Evolutionary conservation across 2,888 invertebrate genomes (phyloP).

Genomic region (Meganola albula): DNA sequence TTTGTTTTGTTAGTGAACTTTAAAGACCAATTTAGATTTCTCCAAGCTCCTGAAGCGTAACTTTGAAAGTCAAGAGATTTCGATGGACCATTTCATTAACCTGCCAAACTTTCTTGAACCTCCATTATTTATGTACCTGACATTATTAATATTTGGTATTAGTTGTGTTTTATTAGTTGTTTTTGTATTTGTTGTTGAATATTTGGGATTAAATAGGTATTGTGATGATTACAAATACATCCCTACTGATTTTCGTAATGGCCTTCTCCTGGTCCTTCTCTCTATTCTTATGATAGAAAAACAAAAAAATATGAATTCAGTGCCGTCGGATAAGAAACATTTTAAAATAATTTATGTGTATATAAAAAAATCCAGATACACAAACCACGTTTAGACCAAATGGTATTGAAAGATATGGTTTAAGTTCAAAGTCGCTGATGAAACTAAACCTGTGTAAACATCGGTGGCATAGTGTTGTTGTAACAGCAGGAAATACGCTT

Average conservation of each 20-base stretch:
- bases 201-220: no score
- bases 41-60: slow-evolving; percentile 11
- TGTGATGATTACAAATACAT: no score
- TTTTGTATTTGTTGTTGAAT: no score
- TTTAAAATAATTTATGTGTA: not conserved
- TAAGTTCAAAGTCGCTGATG: slow-evolving; percentile 21
- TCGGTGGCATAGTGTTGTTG: slow-evolving; percentile 30
- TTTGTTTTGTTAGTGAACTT: slow-evolving; percentile 3
- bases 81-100: slow-evolving; percentile 16
- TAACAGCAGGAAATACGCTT: slow-evolving; percentile 34
- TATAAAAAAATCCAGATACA: no score
- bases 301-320: no score
- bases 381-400: slow-evolving; percentile 1
- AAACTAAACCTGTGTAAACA: slow-evolving; percentile 28
- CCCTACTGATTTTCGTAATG: no score
- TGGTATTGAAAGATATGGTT: slow-evolving; percentile 4
- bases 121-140: slow-evolving; percentile 12
- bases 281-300: no score
- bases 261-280: no score
- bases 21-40: slow-evolving; percentile 6
- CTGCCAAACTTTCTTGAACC: slow-evolving; percentile 8
- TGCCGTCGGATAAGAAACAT: no score
- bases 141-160: no score
- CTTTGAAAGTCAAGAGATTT: slow-evolving; percentile 11
- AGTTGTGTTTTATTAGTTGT: no score